These are phyloP conservation scores for Chrysomela aeneicollis DNA, from an alignment of 2,888 invertebrate species.

Conservation along the genomic window DNA sequence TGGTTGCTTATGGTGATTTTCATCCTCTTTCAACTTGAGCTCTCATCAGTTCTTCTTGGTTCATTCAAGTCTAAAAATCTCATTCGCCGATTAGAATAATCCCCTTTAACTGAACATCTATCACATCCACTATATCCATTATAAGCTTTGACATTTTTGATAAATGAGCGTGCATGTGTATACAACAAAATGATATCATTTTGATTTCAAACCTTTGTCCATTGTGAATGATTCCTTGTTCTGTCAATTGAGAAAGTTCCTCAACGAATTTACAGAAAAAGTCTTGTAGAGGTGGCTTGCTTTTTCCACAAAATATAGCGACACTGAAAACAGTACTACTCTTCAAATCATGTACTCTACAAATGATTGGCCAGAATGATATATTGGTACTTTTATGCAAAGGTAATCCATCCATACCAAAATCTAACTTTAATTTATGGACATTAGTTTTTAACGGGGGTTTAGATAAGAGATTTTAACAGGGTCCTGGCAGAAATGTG, in stretches of 20 bases:
- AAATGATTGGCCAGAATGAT: slow-evolving; percentile 8
- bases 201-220: slow-evolving; percentile 10
- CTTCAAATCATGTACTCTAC: slow-evolving; percentile 6
- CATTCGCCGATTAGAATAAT: slow-evolving; percentile 35
- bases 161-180: slow-evolving; percentile 18
- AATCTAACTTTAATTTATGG: slow-evolving; percentile 16
- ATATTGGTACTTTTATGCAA: slow-evolving; percentile 20
- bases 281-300: too few relatives aligned
- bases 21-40: too few relatives aligned
- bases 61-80: slow-evolving; percentile 36
- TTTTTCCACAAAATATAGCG: too few relatives aligned
- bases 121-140: slow-evolving; percentile 38
- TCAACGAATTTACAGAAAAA: too few relatives aligned
- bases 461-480: slow-evolving; percentile 10
- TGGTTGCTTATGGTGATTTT: too few relatives aligned
- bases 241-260: not conserved
- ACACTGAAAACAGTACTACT: too few relatives aligned
- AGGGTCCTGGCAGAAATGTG: slow-evolving; percentile 22
- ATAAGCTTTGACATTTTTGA: slow-evolving; percentile 36
- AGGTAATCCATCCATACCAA: slow-evolving; percentile 22
- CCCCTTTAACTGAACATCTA: slow-evolving; percentile 26
- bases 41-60: too few relatives aligned
- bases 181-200: slow-evolving; percentile 19
- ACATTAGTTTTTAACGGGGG: too few relatives aligned
- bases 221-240: not conserved